Conservation (phyloP, 2,888 invertebrate genomes). For the Caenorhabditis japonica region DNA sequence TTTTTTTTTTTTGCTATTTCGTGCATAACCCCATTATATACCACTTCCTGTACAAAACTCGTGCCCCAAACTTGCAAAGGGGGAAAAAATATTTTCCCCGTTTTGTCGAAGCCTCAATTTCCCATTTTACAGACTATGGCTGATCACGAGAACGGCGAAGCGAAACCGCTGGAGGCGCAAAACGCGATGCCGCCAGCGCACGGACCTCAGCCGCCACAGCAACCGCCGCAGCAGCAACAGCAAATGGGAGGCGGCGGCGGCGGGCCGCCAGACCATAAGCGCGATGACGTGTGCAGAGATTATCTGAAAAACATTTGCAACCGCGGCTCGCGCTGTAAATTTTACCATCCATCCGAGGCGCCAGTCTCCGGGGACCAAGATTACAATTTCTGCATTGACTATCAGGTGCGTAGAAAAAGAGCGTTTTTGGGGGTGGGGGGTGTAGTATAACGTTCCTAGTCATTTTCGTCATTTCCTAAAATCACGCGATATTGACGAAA, state of each 20-base stretch:
- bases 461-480: no score
- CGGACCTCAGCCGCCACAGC: not conserved
- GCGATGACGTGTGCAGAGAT: conserved; percentile 81
- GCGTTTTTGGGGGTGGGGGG: no score
- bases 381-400: conserved; percentile 81
- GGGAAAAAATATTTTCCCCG: conserved; percentile 2
- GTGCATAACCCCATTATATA: no score
- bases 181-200: not conserved
- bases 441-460: no score
- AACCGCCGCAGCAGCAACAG: not conserved
- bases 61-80: no score
- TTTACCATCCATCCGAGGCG: conserved; percentile 79
- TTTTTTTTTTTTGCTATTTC: no score
- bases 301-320: conserved; percentile 82
- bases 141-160: conserved; percentile 36
- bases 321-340: conserved; percentile 82
- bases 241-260: not conserved
- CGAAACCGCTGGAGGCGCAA: conserved; percentile 9
- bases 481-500: no score
- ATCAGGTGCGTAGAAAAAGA: conserved; percentile 79
- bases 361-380: conserved; percentile 71
- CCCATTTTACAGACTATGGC: conserved; percentile 26
- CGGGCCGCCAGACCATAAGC: conserved; percentile 25
- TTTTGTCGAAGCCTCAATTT: conserved; percentile 3
- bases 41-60: no score